These are phyloP conservation scores for Xenopus petersii DNA, from an alignment of 2,797 vertebrate species.

Conservation along the genomic window DNA sequence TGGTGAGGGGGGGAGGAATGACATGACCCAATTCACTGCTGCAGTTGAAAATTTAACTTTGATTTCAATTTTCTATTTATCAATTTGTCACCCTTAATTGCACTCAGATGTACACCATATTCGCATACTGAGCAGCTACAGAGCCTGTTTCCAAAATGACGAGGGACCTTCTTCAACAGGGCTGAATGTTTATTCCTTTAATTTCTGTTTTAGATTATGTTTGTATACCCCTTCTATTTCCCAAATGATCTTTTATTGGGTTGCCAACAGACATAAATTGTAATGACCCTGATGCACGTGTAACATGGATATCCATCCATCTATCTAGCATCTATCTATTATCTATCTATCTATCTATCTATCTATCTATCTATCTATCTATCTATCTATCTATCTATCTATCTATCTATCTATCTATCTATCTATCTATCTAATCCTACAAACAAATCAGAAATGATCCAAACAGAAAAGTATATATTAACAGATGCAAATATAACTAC, in stretches of 20 bases:
- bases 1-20: constrained; percentile 8
- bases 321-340: no score
- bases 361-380: no score
- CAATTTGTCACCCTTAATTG: constrained; percentile 82
- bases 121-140: constrained; percentile 3
- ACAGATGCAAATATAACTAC: no score
- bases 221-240: constrained; percentile 20
- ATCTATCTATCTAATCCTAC: no score
- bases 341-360: no score
- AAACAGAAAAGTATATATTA: no score
- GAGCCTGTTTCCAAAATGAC: constrained; percentile 21
- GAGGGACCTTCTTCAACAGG: background rate
- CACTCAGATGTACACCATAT: constrained; percentile 58
- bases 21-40: constrained; percentile 32
- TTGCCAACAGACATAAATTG: no score
- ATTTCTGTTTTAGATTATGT: constrained; percentile 9
- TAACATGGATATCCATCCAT: no score
- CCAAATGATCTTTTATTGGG: background rate
- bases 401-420: no score
- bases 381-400: no score
- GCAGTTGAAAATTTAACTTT: constrained; percentile 71
- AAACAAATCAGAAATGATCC: no score
- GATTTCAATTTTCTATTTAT: constrained; percentile 81
- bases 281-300: no score
- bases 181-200: background rate